Conservation (phyloP, 2,113 vertebrate species). For the Hemiprocne comata region DNA sequence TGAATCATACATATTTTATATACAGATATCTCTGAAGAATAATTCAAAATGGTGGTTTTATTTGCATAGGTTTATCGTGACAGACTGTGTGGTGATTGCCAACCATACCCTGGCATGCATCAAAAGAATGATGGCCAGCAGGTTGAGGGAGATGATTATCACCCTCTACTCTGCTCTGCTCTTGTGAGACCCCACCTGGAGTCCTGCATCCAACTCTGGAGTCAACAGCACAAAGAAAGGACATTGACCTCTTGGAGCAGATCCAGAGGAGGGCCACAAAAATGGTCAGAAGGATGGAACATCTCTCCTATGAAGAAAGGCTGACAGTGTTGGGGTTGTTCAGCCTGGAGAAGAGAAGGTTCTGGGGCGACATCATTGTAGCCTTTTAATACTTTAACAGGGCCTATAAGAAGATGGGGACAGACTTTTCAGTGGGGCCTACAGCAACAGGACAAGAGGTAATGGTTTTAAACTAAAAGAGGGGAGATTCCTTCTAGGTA, state of each 20-base stretch:
- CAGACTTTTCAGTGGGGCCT: background rate
- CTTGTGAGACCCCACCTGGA: no score
- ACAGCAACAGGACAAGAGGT: background rate
- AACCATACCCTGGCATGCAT: background rate
- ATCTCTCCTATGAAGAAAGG: accelerated
- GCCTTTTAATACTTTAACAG: background rate
- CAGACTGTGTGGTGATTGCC: background rate
- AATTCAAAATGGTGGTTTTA: background rate
- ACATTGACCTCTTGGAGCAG: no score
- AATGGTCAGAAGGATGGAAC: background rate
- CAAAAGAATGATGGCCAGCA: background rate
- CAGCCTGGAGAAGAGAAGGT: background rate
- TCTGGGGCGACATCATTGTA: background rate
- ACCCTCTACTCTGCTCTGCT: no score
- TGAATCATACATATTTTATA: background rate
- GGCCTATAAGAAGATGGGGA: background rate
- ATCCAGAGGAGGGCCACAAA: background rate
- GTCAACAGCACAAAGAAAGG: no score
- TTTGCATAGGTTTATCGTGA: background rate
- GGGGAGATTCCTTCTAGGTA: background rate
- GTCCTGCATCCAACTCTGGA: no score
- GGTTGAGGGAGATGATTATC: no score
- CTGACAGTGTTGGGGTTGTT: background rate
- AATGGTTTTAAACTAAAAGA: background rate
- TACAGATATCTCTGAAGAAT: background rate